Base-by-base conservation (phyloP, 2,888 invertebrate genomes). In the Catocala nupta region DNA sequence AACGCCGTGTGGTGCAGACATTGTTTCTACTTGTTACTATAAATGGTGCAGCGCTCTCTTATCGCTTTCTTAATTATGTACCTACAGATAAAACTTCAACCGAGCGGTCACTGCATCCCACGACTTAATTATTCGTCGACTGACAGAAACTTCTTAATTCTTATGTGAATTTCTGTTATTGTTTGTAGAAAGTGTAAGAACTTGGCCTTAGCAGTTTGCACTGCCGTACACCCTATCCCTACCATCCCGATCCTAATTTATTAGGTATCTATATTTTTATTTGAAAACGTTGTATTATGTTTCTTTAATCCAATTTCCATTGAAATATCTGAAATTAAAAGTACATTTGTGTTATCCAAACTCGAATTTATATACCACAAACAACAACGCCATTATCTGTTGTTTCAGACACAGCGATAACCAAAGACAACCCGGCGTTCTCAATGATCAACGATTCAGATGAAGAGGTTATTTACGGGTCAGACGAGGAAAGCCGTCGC, bases 401-500 rank as follows among this genome's bases (percentile, higher is more conserved):
- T 63, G 57, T 77, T 73, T 62, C 95, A 97, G 99, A 99, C 91
- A 96, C 97, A 55, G 96, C 97, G 55, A 98, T 99, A 77, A 98
- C 98, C 56, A 99, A 99, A 93, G 99, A 99, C 94, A 99, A 99
- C 94, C 99, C 99, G 53, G 97, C 99, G 10, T 98, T 99, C 90
- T 99, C 99, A 25, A 99, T 99, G 99, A 97, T 99, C 80, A 99
- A 99, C 90, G 99, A 99, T 85, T 99, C 99, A 0, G 99, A 99
- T 85, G 99, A 99, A 89, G 98, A 98, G 75, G 98, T 99, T 8
- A 97, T 99, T 80, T 99, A 99, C 87, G 99, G 98, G 25, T 98
- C 98, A 0, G 98, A 98, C 72, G 98, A 98, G 81, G 98, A 98
- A 80, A 97, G 97, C 81, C 95, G 98, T 63, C 95, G 97, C 69